Base-by-base conservation (phyloP, 2,888 invertebrate species). In the Macrophya annulata region DNA sequence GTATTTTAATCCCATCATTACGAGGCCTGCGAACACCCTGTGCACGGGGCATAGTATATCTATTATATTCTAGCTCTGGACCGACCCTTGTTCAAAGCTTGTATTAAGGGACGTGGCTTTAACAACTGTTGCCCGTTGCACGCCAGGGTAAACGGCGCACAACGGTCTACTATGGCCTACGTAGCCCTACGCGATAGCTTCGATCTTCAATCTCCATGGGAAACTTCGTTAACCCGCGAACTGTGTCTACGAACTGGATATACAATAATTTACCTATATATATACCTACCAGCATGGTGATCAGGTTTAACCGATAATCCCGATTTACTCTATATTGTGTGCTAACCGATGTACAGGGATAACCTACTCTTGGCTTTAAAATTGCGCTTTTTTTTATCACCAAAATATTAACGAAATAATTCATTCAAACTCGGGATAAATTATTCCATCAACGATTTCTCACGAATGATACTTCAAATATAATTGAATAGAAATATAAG, bases 1-100 rank as follows among this genome's bases (percentile, higher is more conserved):
- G 71, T 83, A 83, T 83, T 83, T 71, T 83, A 83, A 83, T 68
- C 83, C 83, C 45, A 83, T 83, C 68, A 83, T 71, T 83, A 83
- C 68, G 65, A 83, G 65, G 83, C 59, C 40, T 65, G 17, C 21
- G 43, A 37, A 62, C 62, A 43, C 40, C 31, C n/a, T 68, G 74
- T 8, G 74, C 74, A 31, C 25, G 45, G 74, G 21, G 51, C 43
- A 51, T 55, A 25, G 48, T 77, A 77, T 55, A 77, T 37, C 77
- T 55, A 77, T 77, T 77, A 77, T 77, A 77, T 55, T 77, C 77
- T 51, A 77, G 48, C 48, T 51, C 17, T 17, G 43, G 62, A 21
- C 59, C 59, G 40, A 81, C 81, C 81, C 81, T 81, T 59, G 81
- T 62, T 81, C 81, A n/a, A 31, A 55, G 62, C 59, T 40, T 81